Base-by-base conservation (phyloP, 37 sponge, comb jelly and placozoan genomes). In the Axinella damicornis region DNA sequence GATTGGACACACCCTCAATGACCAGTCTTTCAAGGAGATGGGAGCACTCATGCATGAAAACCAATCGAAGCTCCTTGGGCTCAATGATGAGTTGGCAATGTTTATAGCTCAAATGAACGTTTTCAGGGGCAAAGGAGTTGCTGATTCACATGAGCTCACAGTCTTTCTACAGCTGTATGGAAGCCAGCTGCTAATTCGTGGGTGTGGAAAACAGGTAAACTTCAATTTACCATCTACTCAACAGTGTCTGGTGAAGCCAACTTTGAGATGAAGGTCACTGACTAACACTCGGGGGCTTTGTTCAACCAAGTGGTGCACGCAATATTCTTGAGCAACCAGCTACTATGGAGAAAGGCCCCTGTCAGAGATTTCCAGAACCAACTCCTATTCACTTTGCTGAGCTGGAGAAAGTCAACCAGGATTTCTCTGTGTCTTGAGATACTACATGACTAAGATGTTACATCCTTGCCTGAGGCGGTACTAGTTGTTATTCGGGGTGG, bases 41-140 rank as follows among this genome's bases (percentile, higher is more conserved):
- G 82, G 82, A 13, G 82, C 31, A 5, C 13, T 81, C 15, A 81
- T 81, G 82, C 31, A 28, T 6, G 59, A 67, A 11, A 82, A 82
- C 61, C 21, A 55, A 11, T 70, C 53, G 20, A 82, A 82, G 35
- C 61, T 71, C 0, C 40, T 82, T 9, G 83, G 83, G 13, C 61
- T 82, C 22, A 58, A 82, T 71, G 83, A 82, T 71, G 83, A 82
- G n/a, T 28, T 82, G 0, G n/a, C 83, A 6, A 82, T 82, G 83
- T 82, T 82, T 56, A 41, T 82, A 2, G 34, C 79, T 1, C 87
- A 86, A 31, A 6, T 86, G 0, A 86, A 86, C 46, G 20, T 86
- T 17, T 86, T 55, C 35, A 46, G 55, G 25, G 68, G 73, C 0
- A 41, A 41, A 12, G 87, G 87, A 1, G 6, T 86, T 16, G 4